Base-by-base conservation (phyloP, 2,888 invertebrate genomes). In the Dione juno region DNA sequence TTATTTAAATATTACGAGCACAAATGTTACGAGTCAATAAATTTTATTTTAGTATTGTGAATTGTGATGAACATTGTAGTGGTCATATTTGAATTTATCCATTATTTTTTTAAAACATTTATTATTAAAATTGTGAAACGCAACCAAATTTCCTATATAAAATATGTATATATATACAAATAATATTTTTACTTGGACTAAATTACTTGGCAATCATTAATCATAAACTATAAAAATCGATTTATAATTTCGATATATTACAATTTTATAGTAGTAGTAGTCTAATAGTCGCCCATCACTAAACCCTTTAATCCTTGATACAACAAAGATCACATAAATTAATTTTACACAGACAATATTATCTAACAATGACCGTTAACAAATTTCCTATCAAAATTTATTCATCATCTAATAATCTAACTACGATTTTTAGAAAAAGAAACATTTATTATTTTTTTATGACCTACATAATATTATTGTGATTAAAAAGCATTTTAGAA, bases 351-450 rank as follows among this genome's bases (percentile, higher is more conserved):
- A 86, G 86, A 82, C 82, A 84, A 84, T 79, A 87, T 88, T 77
- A 78, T 85, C 88, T 91, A 91, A 90, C 90, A 89, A 88, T 85
- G 84, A 87, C 83, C 81, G 77, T 86, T 87, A 92, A 92, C 90
- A 89, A 90, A 89, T 90, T 87, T 81, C 79, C 88, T 87, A 88
- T 84, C 82, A 84, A 77, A 85, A 83, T 82, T 83, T 85, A 86
- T 84, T 85, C 81, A 79, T 82, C 79, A 84, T 80, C 85, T 89
- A 87, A 87, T 84, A 85, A 85, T 82, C 86, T 89, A 91, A 82
- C 88, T 89, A 90, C 76, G 73, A 78, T 81, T 79, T 80, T 84
- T 80, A 83, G 83, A 82, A 82, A 86, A 81, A 74, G 70, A 72
- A 72, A 72, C 78, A 82, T 84, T 82, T 81, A 83, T 84, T 83